phyloP scores from a whole-genome alignment of 1,140 invertebrate species.

The Holcopasites calliopsidis region DNA sequence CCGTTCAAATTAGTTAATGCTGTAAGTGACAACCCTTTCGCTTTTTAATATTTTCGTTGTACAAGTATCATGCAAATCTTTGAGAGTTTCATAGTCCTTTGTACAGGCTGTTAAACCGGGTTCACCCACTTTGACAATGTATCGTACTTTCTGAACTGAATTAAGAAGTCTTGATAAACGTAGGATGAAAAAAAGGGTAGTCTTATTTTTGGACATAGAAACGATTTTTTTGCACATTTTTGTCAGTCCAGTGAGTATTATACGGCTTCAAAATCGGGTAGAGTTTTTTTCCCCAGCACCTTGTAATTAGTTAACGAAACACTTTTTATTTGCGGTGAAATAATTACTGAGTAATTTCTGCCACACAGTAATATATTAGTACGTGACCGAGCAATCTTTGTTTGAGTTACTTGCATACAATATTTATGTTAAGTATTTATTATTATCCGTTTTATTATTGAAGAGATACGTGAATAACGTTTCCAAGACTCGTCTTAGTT shows the following conservation, averaged over 20 bases:
- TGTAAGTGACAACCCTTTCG: neutral
- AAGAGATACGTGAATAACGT: neutral
- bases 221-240: no score
- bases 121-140: no score
- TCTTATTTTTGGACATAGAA: no score
- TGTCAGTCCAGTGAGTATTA: no score
- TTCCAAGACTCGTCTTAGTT: neutral
- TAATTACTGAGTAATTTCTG: neutral
- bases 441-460: neutral
- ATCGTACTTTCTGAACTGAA: no score
- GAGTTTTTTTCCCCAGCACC: no score
- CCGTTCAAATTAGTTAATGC: conserved; percentile 16
- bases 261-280: no score
- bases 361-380: conserved; percentile 6
- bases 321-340: neutral
- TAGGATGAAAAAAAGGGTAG: no score
- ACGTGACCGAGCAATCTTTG: neutral
- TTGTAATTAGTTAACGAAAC: conserved; percentile 1
- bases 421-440: neutral
- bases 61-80: conserved; percentile 6
- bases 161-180: no score
- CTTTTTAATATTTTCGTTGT: neutral
- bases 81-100: neutral
- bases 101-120: no score
- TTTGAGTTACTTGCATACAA: conserved; percentile 5